A percentile compares a stretch with the other conserved stretches of the same genome.
These are phyloP conservation scores for Onychomys leucogaster DNA, from an alignment of 2,797 vertebrate genomes.

Conservation along the genomic window DNA sequence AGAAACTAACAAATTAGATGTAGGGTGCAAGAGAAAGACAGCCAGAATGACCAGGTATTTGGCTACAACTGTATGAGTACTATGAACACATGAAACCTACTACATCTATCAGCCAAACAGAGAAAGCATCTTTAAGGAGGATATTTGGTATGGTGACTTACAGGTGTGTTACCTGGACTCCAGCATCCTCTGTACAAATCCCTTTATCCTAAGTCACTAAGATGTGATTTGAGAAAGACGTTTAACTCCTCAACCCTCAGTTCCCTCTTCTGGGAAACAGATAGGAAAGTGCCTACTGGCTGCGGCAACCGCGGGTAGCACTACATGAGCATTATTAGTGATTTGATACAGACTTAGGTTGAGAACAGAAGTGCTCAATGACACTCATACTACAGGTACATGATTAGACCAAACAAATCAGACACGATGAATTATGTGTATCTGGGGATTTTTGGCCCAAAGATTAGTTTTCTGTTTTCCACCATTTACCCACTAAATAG, in stretches of 20 bases:
- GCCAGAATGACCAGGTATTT: neutral
- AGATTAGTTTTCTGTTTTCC: conserved; percentile 1
- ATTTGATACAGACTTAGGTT: neutral
- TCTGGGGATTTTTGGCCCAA: neutral
- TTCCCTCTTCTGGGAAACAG: neutral
- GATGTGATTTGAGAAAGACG: neutral
- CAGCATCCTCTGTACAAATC: neutral
- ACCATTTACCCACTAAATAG: neutral
- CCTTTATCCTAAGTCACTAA: neutral
- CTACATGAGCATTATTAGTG: neutral
- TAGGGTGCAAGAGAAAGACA: neutral
- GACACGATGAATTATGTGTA: conserved; percentile 2
- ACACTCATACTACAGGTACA: neutral
- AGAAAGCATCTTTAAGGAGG: neutral
- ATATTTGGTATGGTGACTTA: neutral
- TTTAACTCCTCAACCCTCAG: neutral
- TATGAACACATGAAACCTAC: neutral
- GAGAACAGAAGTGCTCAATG: neutral
- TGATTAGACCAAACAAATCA: neutral
- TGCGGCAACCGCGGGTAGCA: neutral
- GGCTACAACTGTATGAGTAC: neutral
- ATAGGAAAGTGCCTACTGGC: neutral
- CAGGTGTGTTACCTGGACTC: neutral
- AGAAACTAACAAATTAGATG: neutral
- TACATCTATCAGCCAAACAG: neutral